Percentiles rank a stretch among this genome's conserved stretches.
Conservation (phyloP, 2,113 vertebrate species). For the Zapus hudsonius region DNA sequence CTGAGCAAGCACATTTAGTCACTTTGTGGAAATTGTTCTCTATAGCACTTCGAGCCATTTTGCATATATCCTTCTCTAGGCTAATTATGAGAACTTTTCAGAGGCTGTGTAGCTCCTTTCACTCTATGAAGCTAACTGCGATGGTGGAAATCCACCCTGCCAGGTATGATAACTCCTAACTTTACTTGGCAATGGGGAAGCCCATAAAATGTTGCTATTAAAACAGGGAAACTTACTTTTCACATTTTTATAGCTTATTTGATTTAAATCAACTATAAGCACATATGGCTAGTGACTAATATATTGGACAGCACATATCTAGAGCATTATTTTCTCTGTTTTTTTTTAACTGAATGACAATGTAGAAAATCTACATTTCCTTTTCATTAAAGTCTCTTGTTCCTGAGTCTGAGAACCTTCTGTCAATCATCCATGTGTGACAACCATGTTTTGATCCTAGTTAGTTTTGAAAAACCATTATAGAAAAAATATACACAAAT, state of each 20-base stretch:
- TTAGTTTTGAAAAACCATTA: not conserved
- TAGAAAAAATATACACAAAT: not conserved
- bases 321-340: not conserved
- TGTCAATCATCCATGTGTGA: not conserved
- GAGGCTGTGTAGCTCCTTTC: not conserved
- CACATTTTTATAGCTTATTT: not conserved
- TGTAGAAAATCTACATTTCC: slow-evolving; percentile 14
- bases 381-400: not conserved
- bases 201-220: not conserved
- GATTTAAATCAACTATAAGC: not conserved
- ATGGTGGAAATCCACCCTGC: not conserved
- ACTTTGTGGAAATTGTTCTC: not conserved
- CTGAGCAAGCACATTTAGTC: not conserved
- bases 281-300: not conserved
- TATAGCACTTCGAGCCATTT: rapidly evolving
- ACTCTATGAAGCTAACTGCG: not conserved
- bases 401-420: not conserved
- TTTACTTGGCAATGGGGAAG: no score
- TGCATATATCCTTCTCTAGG: not conserved
- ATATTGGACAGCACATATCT: not conserved
- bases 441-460: not conserved
- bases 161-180: no score
- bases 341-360: slow-evolving; percentile 14
- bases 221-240: not conserved
- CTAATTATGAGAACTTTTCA: not conserved